These are phyloP conservation scores for Drosophila nr. medialis DNA, from an alignment of 2,888 invertebrate species.

Conservation along the genomic window DNA sequence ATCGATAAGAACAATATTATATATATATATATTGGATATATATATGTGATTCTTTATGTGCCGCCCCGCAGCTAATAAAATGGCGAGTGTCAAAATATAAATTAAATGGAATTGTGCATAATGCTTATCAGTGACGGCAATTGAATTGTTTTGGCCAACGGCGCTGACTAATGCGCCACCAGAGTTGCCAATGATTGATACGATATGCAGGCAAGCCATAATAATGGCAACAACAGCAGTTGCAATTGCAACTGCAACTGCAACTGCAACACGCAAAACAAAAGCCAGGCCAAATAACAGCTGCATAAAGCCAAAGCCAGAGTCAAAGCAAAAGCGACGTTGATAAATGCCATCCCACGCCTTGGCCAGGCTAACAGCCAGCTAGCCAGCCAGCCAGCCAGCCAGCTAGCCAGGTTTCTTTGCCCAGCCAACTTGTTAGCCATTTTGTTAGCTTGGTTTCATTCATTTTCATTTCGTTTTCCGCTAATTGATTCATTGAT, in stretches of 20 bases:
- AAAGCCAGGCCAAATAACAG: conserved; percentile 23
- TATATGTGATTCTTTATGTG: neutral
- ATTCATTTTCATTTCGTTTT: conserved; percentile 69
- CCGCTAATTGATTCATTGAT: conserved; percentile 79
- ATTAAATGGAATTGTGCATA: conserved; percentile 72
- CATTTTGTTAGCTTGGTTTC: conserved; percentile 51
- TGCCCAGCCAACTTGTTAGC: conserved; percentile 16
- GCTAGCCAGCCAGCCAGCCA: neutral
- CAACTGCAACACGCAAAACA: conserved; percentile 36
- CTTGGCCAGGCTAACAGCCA: conserved; percentile 47
- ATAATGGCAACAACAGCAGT: conserved; percentile 28
- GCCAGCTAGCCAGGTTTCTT: neutral
- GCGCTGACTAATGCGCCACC: conserved; percentile 79
- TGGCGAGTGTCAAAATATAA: conserved; percentile 74
- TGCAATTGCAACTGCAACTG: conserved; percentile 18
- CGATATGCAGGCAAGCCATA: conserved; percentile 37
- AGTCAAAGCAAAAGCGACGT: conserved; percentile 65
- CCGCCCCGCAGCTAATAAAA: conserved; percentile 5
- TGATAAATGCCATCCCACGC: conserved; percentile 83
- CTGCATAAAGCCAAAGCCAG: conserved; percentile 29
- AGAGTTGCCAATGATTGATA: conserved; percentile 72
- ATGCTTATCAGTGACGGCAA: conserved; percentile 61
- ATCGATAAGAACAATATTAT: neutral
- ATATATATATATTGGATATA: neutral
- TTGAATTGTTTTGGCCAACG: conserved; percentile 65